Evolutionary conservation across 2,888 invertebrate species (phyloP).

Genomic region (Hirtodrosophila confusa): DNA sequence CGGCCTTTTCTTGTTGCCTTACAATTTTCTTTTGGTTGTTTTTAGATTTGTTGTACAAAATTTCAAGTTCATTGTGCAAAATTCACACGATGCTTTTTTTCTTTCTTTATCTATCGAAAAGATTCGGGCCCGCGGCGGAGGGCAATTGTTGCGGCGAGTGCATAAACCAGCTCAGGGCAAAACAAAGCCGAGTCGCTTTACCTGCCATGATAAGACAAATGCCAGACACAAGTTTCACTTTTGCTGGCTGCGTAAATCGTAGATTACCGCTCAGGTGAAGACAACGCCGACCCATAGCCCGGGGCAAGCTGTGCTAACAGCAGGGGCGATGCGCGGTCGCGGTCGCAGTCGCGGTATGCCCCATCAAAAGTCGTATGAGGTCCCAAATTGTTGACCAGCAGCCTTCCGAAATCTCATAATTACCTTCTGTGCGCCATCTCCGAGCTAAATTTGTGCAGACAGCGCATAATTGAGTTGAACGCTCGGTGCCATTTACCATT

Average conservation of each 20-base stretch:
- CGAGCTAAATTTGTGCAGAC: constrained; percentile 31
- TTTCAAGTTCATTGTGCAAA: constrained; percentile 72
- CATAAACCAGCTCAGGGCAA: constrained; percentile 29
- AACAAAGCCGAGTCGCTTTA: constrained; percentile 29
- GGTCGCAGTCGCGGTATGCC: background rate
- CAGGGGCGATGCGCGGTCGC: background rate
- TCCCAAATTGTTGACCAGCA: constrained; percentile 29
- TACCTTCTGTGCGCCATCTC: constrained; percentile 31
- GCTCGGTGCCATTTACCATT: constrained; percentile 37
- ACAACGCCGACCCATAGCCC: constrained; percentile 44
- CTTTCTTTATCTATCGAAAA: constrained; percentile 36
- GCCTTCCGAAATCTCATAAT: constrained; percentile 49
- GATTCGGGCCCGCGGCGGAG: constrained; percentile 29
- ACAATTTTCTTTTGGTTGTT: constrained; percentile 40
- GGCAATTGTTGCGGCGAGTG: constrained; percentile 47
- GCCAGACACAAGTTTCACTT: constrained; percentile 59
- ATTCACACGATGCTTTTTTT: constrained; percentile 54
- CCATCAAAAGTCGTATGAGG: constrained; percentile 24
- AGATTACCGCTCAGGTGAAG: constrained; percentile 17
- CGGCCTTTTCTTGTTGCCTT: constrained; percentile 6
- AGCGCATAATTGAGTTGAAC: constrained; percentile 48
- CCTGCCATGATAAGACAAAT: constrained; percentile 50
- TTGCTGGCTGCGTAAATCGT: constrained; percentile 40
- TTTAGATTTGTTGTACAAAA: constrained; percentile 50
- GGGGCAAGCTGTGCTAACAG: constrained; percentile 31